Percentiles rank a stretch among this genome's conserved stretches.
These are phyloP conservation scores for Lamellibrachia columna DNA, from an alignment of 2,888 invertebrate genomes.

Conservation along the genomic window DNA sequence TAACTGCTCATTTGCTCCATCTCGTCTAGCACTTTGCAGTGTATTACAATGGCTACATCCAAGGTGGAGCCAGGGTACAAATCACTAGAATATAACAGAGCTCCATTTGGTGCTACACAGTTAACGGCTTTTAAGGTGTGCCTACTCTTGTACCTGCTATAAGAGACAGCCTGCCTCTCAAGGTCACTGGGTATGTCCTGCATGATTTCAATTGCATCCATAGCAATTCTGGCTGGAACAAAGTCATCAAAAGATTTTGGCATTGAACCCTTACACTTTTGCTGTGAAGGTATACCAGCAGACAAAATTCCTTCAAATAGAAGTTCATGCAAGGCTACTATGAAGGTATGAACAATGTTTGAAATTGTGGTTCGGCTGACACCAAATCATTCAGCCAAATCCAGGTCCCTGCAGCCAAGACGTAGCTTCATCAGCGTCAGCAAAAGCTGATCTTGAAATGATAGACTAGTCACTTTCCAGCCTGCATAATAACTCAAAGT, in stretches of 20 bases:
- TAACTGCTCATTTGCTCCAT: too few species aligned
- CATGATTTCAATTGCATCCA: conserved; percentile 25
- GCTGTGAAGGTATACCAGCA: conserved; percentile 19
- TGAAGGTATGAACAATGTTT: neutral
- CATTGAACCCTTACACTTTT: conserved; percentile 25
- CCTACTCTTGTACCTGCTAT: conserved; percentile 27
- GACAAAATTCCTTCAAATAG: conserved; percentile 16
- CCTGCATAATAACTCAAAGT: neutral
- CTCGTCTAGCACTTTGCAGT: too few species aligned
- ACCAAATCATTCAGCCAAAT: neutral
- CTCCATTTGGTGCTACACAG: conserved; percentile 31
- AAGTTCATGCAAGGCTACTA: conserved; percentile 7
- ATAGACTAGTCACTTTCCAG: neutral
- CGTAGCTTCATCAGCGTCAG: neutral
- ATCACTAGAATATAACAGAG: conserved; percentile 26
- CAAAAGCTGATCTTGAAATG: neutral
- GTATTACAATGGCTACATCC: too few species aligned
- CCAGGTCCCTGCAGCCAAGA: neutral
- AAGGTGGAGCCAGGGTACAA: conserved; percentile 26
- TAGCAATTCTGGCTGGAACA: conserved; percentile 6
- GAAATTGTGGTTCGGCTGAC: neutral
- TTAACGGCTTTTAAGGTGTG: conserved; percentile 28
- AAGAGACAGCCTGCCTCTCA: neutral
- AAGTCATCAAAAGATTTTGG: conserved; percentile 24
- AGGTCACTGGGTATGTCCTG: conserved; percentile 27